Evolutionary conservation across 2,797 vertebrate genomes (phyloP), one percentile per base, ranked within the genome.

Genomic region (Molossus alvarezi): DNA sequence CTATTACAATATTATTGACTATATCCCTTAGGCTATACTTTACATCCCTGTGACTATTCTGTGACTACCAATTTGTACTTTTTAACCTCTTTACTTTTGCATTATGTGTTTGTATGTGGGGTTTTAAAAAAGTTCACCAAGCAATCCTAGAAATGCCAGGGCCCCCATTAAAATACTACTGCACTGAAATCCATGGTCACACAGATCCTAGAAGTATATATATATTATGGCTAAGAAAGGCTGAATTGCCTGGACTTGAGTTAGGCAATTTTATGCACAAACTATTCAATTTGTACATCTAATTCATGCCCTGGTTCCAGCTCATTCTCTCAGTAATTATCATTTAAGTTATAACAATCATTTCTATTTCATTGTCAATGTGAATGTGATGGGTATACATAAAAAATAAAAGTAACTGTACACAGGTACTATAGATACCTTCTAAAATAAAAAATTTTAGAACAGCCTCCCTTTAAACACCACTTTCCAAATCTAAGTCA

Each of bases 401-500:
- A 13, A 91, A 80, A 72, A 77, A 13, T 90, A 88, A 88, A 86
- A 65, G n/a, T 13, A 92, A 48, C 48, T 79, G 20, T 33, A 82
- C 6, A 29, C 8, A 89, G 37, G 45, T 60, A 76, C 15, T 4
- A 57, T 20, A n/a, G 8, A 2, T 69, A 27, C 11, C 23, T 95
- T 88, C 93, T 29, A 55, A 89, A 93, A 81, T 53, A 65, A 76
- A 77, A 93, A 41, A 82, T 51, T 85, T 77, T 80, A 60, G 9
- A 80, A 89, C 13, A 58, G 2, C 5, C 8, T 27, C 10, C 8
- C 15, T 58, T 15, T 8, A 92, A 84, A 57, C 2, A n/a, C 7
- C 33, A 41, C 27, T 88, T 90, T 91, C 62, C 62, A 90, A 81
- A 95, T 93, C 53, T 55, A 55, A 90, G n/a, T 57, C 29, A n/a